Evolutionary conservation across 2,113 vertebrate species (phyloP).

Genomic region (Myotis davidii): DNA sequence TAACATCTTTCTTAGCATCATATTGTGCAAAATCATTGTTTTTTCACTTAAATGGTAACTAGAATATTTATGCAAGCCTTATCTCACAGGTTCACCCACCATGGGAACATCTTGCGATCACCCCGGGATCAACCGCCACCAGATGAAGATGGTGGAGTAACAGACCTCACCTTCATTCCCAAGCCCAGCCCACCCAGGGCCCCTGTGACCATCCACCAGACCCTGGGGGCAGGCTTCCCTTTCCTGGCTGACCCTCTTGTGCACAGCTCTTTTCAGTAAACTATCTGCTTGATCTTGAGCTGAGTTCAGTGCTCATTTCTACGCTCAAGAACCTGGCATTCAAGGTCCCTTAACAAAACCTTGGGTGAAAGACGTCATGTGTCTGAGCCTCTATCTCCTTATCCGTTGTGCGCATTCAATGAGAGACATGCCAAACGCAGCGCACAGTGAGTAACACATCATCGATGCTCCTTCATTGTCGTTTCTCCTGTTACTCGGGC

Average conservation of each 20-base stretch:
- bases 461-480: not conserved
- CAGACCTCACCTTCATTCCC: not conserved
- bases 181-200: not conserved
- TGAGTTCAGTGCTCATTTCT: not conserved
- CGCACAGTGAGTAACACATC: not conserved
- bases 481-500: not conserved
- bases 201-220: not conserved
- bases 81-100: not conserved
- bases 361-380: not conserved
- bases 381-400: not conserved
- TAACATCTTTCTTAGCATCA: not conserved
- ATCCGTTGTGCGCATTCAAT: not conserved
- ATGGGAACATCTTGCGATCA: not conserved
- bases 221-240: not conserved
- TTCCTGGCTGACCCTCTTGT: not conserved
- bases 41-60: not conserved
- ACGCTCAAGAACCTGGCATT: not conserved
- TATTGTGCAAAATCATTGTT: not conserved
- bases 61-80: not conserved
- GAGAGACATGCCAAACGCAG: not conserved
- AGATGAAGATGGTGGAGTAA: not conserved
- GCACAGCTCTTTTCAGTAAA: not conserved
- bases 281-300: not conserved
- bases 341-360: not conserved
- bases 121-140: not conserved